Evolutionary conservation across 1,140 invertebrate species (phyloP), one percentile per base, ranked within the genome.

Genomic region (Cheumatopsyche charites): DNA sequence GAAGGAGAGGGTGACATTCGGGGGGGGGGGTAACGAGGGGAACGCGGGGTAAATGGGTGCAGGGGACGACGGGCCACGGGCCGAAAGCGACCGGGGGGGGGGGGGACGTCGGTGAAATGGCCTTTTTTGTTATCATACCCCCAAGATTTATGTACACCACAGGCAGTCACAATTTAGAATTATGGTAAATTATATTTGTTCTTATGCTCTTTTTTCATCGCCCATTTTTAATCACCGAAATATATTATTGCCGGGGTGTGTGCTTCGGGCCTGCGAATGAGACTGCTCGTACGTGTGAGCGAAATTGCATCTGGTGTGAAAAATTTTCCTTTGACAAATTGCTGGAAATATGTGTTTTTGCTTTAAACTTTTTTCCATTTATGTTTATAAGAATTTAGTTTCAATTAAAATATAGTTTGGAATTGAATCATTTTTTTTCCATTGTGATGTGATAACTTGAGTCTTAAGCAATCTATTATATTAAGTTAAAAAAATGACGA

Each of bases 111-210:
- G 73, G 73, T 72, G 73, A 72, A 75, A 75, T 75, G 73, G 73
- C 73, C 73, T 75, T 75, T 75, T 75, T 75, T 75, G 73, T 75
- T 75, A 75, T 75, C 73, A 75, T 75, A 75, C 73, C 69, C 73
- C 73, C 70, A 75, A 75, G 73, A 75, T 75, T 75, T 75, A 75
- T 75, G 72, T 72, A 75, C 73, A 75, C 73, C 73, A 75, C 73
- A 75, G 73, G 73, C 73, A 75, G 73, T 75, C 73, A 75, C 73
- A 75, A 75, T 75, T 75, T 75, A 75, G 73, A 75, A 75, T 75
- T 75, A 75, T 75, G 73, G 73, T 72, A 75, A 75, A 75, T 75
- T 75, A 75, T 75, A 75, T 75, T 75, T 75, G 73, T 75, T 75
- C 73, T 75, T 75, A 75, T 75, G 73, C 73, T 66, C 70, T 75